Evolutionary conservation across 1,140 invertebrate genomes (phyloP), one percentile per base, ranked within the genome.

Genomic region (Pectinophora gossypiella): DNA sequence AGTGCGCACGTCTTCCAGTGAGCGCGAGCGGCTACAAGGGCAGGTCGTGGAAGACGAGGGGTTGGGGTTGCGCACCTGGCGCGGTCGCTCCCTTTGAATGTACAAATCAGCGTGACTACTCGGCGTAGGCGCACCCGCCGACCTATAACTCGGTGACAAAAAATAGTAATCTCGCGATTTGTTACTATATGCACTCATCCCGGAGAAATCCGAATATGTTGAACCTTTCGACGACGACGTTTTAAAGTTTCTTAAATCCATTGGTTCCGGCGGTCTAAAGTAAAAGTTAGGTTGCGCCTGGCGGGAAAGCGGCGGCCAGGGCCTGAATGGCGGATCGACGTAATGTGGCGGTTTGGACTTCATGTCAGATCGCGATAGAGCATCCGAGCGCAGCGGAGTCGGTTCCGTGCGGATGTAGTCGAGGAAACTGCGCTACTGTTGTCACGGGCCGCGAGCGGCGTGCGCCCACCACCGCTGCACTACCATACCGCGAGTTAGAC

Each of bases 141-240:
- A 80, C 89, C 92, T 74, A 56, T 93, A 94, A 62, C 92, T 88
- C 1, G 92, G 92, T 7, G 92, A 89, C 46, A 93, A 68, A 56
- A 92, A 92, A 66, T 93, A 93, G 61, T 94, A 93, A 58, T 94
- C 93, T 2, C 91, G 81, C 1, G 90, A 90, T 57, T 92, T 92
- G 64, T 90, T 90, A 62, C 66, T 85, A 71, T 59, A 84, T 19
- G 59, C 77, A 51, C 61, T 76, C 74, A 76, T 69, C 19, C 59
- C 81, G 48, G 64, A 59, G 82, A 87, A 70, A 72, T 85, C 54
- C 62, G 85, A 66, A 59, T 91, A 91, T 36, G 88, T 90, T 19
- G 91, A 91, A 16, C 89, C 89, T 46, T 87, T 85, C 5, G 85
- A 85, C 1, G 77, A 81, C 6, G 83, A 79, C 2, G 79, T 79